phyloP scores from a whole-genome alignment of 2,888 invertebrate species.

The Drosophila tanythrix region DNA sequence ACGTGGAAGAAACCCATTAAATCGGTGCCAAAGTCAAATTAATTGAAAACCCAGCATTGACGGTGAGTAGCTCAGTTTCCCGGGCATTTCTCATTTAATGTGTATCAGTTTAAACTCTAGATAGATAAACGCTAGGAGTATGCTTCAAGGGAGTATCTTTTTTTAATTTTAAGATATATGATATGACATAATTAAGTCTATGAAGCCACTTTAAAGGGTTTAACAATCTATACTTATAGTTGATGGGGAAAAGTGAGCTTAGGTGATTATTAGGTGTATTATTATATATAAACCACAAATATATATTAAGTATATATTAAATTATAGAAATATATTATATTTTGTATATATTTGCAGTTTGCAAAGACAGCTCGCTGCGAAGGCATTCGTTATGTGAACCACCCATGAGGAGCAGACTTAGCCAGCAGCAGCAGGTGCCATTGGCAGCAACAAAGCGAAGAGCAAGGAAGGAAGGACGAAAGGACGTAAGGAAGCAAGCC shows the following conservation, averaged over 20 bases:
- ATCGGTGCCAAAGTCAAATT: constrained; percentile 23
- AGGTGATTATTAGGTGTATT: background rate
- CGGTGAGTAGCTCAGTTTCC: background rate
- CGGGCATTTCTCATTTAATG: background rate
- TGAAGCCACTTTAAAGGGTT: background rate
- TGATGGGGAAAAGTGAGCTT: background rate
- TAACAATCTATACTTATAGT: background rate
- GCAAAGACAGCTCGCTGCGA: constrained; percentile 3
- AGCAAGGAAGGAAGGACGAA: background rate
- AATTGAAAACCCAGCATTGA: constrained; percentile 5
- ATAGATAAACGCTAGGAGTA: background rate
- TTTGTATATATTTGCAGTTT: constrained; percentile 24
- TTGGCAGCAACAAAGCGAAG: constrained; percentile 1
- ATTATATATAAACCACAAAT: background rate
- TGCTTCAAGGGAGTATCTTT: background rate
- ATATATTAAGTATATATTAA: background rate
- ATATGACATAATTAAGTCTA: background rate
- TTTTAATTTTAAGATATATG: background rate
- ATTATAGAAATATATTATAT: background rate
- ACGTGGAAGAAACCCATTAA: constrained; percentile 31
- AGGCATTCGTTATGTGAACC: constrained; percentile 52
- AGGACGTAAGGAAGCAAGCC: constrained; percentile 1
- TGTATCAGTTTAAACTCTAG: background rate
- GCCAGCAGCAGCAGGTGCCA: constrained; percentile 30
- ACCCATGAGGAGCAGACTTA: constrained; percentile 35